Base-by-base conservation (phyloP, 2,113 vertebrate genomes). In the Triplophysa tibetana region DNA sequence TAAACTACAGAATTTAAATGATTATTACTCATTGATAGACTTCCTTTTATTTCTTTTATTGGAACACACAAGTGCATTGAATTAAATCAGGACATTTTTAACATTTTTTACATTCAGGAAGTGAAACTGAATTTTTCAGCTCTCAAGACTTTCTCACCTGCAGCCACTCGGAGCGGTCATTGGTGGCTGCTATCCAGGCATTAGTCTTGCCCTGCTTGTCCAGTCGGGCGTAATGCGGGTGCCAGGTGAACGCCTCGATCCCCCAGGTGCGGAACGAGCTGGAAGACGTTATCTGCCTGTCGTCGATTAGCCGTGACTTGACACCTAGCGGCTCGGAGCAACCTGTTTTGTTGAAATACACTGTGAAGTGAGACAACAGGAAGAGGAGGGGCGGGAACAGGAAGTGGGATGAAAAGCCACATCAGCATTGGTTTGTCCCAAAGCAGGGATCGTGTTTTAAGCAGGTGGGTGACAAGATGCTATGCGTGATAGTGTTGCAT, bases 201-300 rank as follows among this genome's bases (percentile, higher is more conserved):
- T 99, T 99, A 82, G 94, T 96, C 89, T 97, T 98, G 87, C 98
- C 97, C n/a, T 90, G 92, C 82, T 93, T 95, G 93, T 99, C 97
- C 87, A 99, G 91, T 3, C 98, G 94, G 10, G 94, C 96, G 0
- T 92, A 96, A 85, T 93, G 90, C 0, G 98, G 94, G 70, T 92
- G 78, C 98, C 98, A 99, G 82, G 94, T 94, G 80, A 98, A 96
- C 10, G 94, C 90, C 1, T 91, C 92, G 0, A 99, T 91, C 82
- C 96, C 96, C 95, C 95, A 98, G 2, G 96, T 98, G 86, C 92
- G 93, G 91, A 93, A 96, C 66, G 89, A 85, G 29, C 97, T 98
- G 88, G 98, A 99, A 50, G 96, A 94, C 0, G 94, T 93, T 85
- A 99, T 91, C 90, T 95, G 95, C 70, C 85, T 81, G 89, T 98